These are phyloP conservation scores for Myrmecophaga tridactyla DNA, from an alignment of 2,113 vertebrate genomes.

Conservation along the genomic window DNA sequence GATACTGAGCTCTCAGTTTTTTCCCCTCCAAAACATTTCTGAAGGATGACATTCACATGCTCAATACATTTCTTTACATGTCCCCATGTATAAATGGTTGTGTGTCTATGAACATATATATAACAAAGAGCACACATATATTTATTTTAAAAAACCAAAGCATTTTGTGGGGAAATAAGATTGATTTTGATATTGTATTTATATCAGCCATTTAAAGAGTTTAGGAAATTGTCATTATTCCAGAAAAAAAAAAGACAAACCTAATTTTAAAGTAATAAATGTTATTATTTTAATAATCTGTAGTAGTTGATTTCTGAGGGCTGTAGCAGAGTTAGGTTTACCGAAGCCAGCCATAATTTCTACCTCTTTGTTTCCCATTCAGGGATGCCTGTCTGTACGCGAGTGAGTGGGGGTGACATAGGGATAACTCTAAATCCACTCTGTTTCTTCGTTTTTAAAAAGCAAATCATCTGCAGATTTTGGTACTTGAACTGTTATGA, in stretches of 20 bases:
- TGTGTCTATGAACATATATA: background rate
- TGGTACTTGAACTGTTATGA: background rate
- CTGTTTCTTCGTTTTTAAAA: background rate
- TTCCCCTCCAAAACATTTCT: background rate
- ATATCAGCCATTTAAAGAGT: background rate
- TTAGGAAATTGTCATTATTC: background rate
- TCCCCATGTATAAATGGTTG: no score
- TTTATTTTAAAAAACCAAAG: background rate
- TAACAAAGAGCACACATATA: background rate
- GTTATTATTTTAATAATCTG: background rate
- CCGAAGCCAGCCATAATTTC: background rate
- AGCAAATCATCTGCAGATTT: background rate
- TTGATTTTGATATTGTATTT: background rate
- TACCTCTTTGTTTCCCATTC: background rate
- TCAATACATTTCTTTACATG: background rate
- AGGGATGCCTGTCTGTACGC: background rate
- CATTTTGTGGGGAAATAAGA: background rate
- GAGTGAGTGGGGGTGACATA: background rate
- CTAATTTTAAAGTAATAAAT: background rate
- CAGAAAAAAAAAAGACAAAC: background rate
- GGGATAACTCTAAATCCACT: background rate
- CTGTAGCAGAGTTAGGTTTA: background rate
- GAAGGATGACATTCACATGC: background rate
- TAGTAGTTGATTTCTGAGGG: background rate
- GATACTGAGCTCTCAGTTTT: background rate